Evolutionary conservation across 2,888 invertebrate genomes (phyloP).

Genomic region (Cataglyphis cursor): DNA sequence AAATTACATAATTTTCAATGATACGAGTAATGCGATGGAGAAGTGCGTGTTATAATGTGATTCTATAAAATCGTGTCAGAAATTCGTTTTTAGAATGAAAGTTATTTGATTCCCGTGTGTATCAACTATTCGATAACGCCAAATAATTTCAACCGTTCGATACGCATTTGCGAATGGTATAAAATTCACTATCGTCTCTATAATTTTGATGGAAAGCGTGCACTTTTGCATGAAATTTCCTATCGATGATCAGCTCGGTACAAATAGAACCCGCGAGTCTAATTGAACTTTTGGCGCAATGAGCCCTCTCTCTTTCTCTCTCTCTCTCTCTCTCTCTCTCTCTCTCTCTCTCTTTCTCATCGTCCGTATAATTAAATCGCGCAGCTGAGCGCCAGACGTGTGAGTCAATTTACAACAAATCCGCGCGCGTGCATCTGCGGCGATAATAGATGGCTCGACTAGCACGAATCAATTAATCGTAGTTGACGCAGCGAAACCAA

Average conservation of each 20-base stretch:
- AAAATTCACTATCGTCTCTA: constrained; percentile 24
- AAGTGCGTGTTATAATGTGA: constrained; percentile 25
- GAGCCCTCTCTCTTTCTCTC: not conserved
- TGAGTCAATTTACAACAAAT: constrained; percentile 70
- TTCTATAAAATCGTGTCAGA: constrained; percentile 16
- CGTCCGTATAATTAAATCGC: constrained; percentile 66
- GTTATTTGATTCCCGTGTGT: not conserved
- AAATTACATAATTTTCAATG: constrained; percentile 31
- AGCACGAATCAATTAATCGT: constrained; percentile 78
- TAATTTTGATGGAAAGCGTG: constrained; percentile 29
- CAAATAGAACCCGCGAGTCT: constrained; percentile 26
- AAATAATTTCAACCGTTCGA: constrained; percentile 18
- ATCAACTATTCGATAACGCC: constrained; percentile 20
- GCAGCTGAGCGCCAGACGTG: constrained; percentile 50
- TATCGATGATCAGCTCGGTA: not conserved
- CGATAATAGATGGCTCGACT: constrained; percentile 74
- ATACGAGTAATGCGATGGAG: constrained; percentile 5
- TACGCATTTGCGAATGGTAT: constrained; percentile 20
- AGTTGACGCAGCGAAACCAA: constrained; percentile 75
- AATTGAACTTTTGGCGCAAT: constrained; percentile 18
- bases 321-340: not conserved
- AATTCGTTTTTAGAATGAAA: constrained; percentile 37
- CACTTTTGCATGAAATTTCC: constrained; percentile 36
- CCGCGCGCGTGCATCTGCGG: constrained; percentile 49
- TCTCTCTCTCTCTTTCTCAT: not conserved